Evolutionary conservation across 2,888 invertebrate genomes (phyloP), one percentile per base, ranked within the genome.

Genomic region (Aromia moschata): DNA sequence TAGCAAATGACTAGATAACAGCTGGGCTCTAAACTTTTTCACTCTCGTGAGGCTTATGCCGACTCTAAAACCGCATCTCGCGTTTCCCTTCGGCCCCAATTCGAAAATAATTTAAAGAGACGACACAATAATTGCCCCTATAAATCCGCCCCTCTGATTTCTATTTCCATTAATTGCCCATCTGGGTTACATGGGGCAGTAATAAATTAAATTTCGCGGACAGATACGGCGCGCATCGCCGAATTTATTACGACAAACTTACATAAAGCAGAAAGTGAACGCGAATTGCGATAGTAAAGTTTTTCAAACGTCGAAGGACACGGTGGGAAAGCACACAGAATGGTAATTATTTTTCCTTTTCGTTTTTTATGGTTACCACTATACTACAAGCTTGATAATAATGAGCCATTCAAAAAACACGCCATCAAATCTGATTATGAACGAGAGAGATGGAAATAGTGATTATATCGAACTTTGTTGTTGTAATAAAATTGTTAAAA

Each of bases 111-210:
- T 33, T 33, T 33, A 33, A 3, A 33, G 10, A 2, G 10, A 11
- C 2, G 5, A 33, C 33, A 33, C 11, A 33, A 33, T 33, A 33
- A 33, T 33, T 33, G 33, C n/a, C 33, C 33, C 33, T 2, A 33
- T 33, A 33, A 33, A 33, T 33, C 33, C 33, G n/a, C 33, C 33
- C 33, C 11, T 33, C 33, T 10, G 33, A 33, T 33, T 7, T 33
- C 33, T 33, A 33, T 33, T 33, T 33, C 10, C 33, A 33, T 33
- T 33, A 33, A 33, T 33, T 33, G 33, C n/a, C 33, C 33, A 10
- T 2, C 33, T 11, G n/a, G 33, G 33, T 33, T 33, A 11, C 33
- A 11, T 33, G n/a, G 10, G 33, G n/a, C 4, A 11, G 11, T 11
- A 3, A 33, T 33, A 33, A 33, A 33, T 33, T 33, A 33, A 33